These are phyloP conservation scores for Gari tellinella DNA, from an alignment of 2,888 invertebrate species.

Conservation along the genomic window DNA sequence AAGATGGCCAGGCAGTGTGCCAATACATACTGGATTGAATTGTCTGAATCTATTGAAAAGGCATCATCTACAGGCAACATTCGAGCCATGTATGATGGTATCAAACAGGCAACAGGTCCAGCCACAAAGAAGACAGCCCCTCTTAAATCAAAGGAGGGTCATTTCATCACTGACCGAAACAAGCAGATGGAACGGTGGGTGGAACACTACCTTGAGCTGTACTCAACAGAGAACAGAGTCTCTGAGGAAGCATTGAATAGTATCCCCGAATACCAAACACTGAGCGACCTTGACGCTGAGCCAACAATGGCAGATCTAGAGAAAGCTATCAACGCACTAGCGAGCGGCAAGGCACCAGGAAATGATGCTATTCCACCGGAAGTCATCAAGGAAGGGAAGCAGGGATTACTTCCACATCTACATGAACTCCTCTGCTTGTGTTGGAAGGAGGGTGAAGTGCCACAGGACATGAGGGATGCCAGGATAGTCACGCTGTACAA, in stretches of 20 bases:
- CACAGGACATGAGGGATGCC: conserved; percentile 3
- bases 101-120: conserved; percentile 2
- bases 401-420: background rate
- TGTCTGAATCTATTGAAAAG: background rate
- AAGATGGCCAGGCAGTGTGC: conserved; percentile 4
- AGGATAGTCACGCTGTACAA: background rate
- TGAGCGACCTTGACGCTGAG: conserved; percentile 3
- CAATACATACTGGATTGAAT: conserved; percentile 1
- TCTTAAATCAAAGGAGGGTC: background rate
- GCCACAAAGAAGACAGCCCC: background rate
- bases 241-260: background rate
- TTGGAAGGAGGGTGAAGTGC: conserved; percentile 1
- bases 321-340: conserved; percentile 7
- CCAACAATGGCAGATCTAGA: conserved; percentile 2
- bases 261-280: background rate
- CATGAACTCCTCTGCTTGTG: conserved; percentile 7
- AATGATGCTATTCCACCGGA: conserved; percentile 8
- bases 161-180: background rate
- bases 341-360: conserved; percentile 2
- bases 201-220: conserved; percentile 7
- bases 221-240: conserved; percentile 9
- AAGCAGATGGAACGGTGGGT: conserved; percentile 9
- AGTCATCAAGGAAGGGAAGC: conserved; percentile 2
- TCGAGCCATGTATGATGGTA: conserved; percentile 9
- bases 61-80: conserved; percentile 5